Evolutionary conservation across 2,888 invertebrate genomes (phyloP).

Genomic region (Patella pellucida): DNA sequence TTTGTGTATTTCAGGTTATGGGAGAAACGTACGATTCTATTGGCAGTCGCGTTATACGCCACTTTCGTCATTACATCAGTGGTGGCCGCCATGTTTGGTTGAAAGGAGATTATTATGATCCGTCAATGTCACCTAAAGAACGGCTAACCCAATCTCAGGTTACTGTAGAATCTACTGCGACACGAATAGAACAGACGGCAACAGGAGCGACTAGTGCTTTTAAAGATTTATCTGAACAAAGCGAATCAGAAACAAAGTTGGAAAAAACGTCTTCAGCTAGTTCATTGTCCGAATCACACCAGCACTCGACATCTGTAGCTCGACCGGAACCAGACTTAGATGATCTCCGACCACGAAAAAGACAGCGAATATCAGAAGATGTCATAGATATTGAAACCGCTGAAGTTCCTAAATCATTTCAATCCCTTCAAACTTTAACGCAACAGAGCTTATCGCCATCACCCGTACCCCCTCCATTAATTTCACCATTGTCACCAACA

Average conservation of each 20-base stretch:
- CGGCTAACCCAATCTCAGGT: not conserved
- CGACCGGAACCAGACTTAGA: no score
- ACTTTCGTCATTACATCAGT: conserved; percentile 64
- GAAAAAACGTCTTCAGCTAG: no score
- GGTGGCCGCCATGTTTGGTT: conserved; percentile 61
- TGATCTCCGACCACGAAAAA: no score
- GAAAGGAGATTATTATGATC: conserved; percentile 54
- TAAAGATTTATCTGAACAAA: no score
- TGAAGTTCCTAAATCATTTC: no score
- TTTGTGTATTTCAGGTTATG: conserved; percentile 53
- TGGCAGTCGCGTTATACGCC: conserved; percentile 63
- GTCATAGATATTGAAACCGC: no score
- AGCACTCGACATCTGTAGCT: no score
- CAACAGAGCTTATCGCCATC: not conserved
- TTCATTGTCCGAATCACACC: no score
- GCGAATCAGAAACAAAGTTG: no score
- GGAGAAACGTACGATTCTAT: conserved; percentile 64
- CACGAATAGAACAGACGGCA: no score
- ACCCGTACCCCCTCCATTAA: not conserved
- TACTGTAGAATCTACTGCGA: not conserved
- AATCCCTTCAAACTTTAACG: not conserved
- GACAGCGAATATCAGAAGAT: no score
- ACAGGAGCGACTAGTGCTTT: no score
- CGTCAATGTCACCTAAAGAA: conserved; percentile 24
- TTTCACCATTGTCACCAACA: conserved; percentile 3